These are phyloP conservation scores for Julus scandinavius DNA, from an alignment of 2,888 invertebrate species.

Conservation along the genomic window DNA sequence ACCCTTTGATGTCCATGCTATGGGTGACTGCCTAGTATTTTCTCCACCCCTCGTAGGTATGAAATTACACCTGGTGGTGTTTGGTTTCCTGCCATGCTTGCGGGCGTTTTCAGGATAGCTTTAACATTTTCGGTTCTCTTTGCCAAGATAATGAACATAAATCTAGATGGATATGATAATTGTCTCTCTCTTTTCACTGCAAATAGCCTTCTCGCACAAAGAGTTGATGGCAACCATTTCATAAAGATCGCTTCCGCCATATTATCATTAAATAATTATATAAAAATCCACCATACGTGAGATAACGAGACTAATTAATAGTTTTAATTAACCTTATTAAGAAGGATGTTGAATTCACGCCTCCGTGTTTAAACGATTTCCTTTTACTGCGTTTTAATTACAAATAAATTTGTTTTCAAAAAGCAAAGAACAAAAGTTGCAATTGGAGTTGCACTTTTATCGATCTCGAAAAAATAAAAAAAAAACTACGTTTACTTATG, in stretches of 20 bases:
- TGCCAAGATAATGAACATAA: constrained; percentile 18
- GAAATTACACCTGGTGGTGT: too few species aligned
- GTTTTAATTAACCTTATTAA: neutral
- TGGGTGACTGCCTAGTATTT: too few species aligned
- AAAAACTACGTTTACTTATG: too few species aligned
- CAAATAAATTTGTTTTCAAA: neutral
- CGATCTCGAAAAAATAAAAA: too few species aligned
- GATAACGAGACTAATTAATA: constrained; percentile 2
- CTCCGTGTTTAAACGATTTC: neutral
- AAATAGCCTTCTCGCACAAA: neutral
- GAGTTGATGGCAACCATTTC: neutral
- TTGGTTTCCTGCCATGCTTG: too few species aligned
- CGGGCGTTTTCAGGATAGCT: too few species aligned
- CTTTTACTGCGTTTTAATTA: neutral
- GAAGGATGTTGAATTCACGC: neutral
- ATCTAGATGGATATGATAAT: neutral
- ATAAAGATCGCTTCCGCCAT: constrained; percentile 8
- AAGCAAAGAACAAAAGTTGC: neutral
- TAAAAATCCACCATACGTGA: neutral
- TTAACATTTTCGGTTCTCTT: neutral
- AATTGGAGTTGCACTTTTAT: too few species aligned
- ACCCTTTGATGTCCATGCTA: too few species aligned
- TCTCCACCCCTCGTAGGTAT: too few species aligned
- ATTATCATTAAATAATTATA: neutral
- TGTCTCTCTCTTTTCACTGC: neutral